phyloP scores from a whole-genome alignment of 2,797 vertebrate genomes.

The Lycodopsis pacificus region DNA sequence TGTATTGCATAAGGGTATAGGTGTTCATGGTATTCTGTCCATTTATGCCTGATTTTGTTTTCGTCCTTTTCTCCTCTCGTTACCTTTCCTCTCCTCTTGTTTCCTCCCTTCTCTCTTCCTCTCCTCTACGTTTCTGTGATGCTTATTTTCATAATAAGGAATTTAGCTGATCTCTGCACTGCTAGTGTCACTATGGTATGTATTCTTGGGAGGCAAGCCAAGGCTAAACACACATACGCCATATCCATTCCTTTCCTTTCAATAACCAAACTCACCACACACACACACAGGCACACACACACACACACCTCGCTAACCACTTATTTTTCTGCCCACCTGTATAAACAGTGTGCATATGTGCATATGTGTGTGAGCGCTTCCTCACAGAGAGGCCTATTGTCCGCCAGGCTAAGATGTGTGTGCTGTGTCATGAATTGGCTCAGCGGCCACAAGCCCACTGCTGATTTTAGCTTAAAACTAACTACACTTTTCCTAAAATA shows the following conservation, averaged over 20 bases:
- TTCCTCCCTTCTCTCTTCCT: conserved; percentile 1
- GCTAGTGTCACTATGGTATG: conserved; percentile 74
- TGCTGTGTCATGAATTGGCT: conserved; percentile 78
- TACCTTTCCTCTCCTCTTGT: conserved; percentile 8
- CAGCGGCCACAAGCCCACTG: conserved; percentile 63
- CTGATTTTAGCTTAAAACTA: conserved; percentile 76
- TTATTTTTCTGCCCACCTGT: conserved; percentile 79
- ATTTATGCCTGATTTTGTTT: conserved; percentile 12
- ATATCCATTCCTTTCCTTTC: conserved; percentile 77
- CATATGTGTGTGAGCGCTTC: conserved; percentile 51
- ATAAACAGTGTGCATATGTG: conserved; percentile 73
- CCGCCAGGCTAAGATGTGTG: conserved; percentile 61
- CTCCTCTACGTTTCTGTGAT: conserved; percentile 56
- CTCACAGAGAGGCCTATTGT: conserved; percentile 78
- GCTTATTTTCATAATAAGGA: conserved; percentile 80
- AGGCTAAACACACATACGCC: conserved; percentile 73
- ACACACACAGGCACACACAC: conserved; percentile 40
- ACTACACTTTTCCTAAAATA: conserved; percentile 72
- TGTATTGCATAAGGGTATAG: neutral
- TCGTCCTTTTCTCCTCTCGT: conserved; percentile 1
- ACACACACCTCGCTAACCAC: conserved; percentile 57
- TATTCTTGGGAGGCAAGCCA: conserved; percentile 75
- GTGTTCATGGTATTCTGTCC: neutral
- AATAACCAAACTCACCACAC: conserved; percentile 64
- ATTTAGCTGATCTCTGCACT: conserved; percentile 77